These are phyloP conservation scores for Pollenia labialis DNA, from an alignment of 2,888 invertebrate genomes.

Conservation along the genomic window DNA sequence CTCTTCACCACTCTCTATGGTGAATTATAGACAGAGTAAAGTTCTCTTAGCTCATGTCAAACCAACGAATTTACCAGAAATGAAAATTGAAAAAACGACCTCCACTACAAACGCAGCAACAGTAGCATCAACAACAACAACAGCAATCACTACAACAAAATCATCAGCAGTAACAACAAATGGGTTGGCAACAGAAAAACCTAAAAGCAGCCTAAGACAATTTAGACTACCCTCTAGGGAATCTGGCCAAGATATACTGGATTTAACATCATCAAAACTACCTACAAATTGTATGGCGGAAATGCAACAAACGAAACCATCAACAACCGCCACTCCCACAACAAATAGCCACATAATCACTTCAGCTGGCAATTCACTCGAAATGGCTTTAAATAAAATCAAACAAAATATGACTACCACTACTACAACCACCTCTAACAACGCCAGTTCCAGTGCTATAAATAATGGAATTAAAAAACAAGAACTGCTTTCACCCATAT, in stretches of 20 bases:
- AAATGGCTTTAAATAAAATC: conserved; percentile 83
- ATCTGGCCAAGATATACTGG: conserved; percentile 85
- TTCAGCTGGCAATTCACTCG: conserved; percentile 78
- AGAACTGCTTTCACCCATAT: conserved; percentile 59
- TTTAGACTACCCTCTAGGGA: conserved; percentile 81
- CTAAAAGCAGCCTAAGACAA: conserved; percentile 79
- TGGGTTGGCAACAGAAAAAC: conserved; percentile 74
- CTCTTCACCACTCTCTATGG: conserved; percentile 65
- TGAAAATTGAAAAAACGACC: conserved; percentile 46
- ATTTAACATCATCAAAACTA: conserved; percentile 81
- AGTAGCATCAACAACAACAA: neutral
- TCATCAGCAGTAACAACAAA: conserved; percentile 45
- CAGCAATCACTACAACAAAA: conserved; percentile 24
- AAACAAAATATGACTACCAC: conserved; percentile 81
- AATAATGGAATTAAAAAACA: conserved; percentile 51
- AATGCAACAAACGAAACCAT: conserved; percentile 23
- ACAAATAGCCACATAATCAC: conserved; percentile 75
- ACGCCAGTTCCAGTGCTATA: neutral
- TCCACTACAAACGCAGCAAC: neutral
- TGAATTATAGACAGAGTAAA: conserved; percentile 63
- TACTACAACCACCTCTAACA: neutral
- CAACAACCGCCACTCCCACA: neutral
- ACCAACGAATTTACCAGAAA: conserved; percentile 53
- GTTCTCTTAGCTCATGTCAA: conserved; percentile 65
- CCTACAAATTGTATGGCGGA: conserved; percentile 44